Evolutionary conservation across 2,113 vertebrate species (phyloP).

Genomic region (Uria lomvia): DNA sequence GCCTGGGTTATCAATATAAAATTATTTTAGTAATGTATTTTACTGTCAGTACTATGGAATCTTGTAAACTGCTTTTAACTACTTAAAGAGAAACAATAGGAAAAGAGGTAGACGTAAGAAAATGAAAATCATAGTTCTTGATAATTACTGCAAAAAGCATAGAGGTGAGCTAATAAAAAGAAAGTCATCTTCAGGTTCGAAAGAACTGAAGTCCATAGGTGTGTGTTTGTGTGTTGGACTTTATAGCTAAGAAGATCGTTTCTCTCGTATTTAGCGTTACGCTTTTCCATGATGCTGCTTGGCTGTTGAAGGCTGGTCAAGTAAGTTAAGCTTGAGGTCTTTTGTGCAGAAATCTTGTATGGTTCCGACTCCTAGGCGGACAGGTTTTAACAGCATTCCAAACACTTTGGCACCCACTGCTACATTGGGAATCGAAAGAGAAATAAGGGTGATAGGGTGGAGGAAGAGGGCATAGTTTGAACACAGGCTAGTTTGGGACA

Average conservation of each 20-base stretch:
- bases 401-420: background rate
- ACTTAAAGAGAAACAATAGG: background rate
- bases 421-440: background rate
- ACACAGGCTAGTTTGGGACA: background rate
- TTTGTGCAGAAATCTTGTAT: background rate
- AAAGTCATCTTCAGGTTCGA: background rate
- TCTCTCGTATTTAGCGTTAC: background rate
- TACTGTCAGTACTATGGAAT: background rate
- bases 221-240: background rate
- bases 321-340: background rate
- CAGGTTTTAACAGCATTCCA: background rate
- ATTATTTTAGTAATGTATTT: background rate
- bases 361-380: background rate
- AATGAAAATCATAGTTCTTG: background rate
- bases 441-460: background rate
- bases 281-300: background rate
- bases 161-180: background rate
- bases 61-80: background rate
- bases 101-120: background rate
- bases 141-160: background rate
- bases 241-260: background rate
- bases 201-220: background rate
- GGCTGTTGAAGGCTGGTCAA: background rate
- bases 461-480: background rate
- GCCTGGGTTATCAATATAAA: background rate